Evolutionary conservation across 2,797 vertebrate genomes (phyloP), one percentile per base, ranked within the genome.

Genomic region (Kryptopterus vitreolus): DNA sequence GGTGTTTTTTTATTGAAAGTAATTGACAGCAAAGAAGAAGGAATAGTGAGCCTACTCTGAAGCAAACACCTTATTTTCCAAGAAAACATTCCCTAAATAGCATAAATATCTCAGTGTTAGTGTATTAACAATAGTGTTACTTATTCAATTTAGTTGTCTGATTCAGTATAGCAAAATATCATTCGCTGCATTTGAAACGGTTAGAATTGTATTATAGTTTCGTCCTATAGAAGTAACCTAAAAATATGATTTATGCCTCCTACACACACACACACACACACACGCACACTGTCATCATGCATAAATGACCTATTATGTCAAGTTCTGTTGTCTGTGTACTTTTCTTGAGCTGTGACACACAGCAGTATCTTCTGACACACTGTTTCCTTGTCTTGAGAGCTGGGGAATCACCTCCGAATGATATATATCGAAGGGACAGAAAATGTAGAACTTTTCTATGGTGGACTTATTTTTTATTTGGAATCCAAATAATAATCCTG

Each of bases 201-300:
- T 69, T 22, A 69, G 24, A 43, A 50, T 50, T 50, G 50, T 26
- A 24, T 24, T 68, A 16, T 50, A 29, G 6, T 70, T 70, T 50
- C 7, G 29, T 70, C 66, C 24, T 29, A 50, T 69, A 48, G 5
- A 65, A 12, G 22, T 65, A 22, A 35, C 35, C 9, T 18, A 62
- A 66, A 68, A 15, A 24, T 2, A 12, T 26, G 12, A n/a, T n/a
- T n/a, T n/a, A n/a, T 52, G 26, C 26, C 68, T 71, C 26, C 46
- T 71, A 22, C 26, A 71, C n/a, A n/a, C n/a, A n/a, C n/a, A n/a
- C n/a, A n/a, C n/a, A n/a, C n/a, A n/a, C n/a, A n/a, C n/a, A 53
- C 43, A 53, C 26, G 22, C 68, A 71, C 48, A 71, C 52, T 71
- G 65, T 46, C 22, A 68, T 68, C 65, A 12, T 24, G n/a, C 65